A percentile compares a stretch with the other conserved stretches of the same genome.
Evolutionary conservation across 2,888 invertebrate genomes (phyloP).

Genomic region (Strigamia maritima): DNA sequence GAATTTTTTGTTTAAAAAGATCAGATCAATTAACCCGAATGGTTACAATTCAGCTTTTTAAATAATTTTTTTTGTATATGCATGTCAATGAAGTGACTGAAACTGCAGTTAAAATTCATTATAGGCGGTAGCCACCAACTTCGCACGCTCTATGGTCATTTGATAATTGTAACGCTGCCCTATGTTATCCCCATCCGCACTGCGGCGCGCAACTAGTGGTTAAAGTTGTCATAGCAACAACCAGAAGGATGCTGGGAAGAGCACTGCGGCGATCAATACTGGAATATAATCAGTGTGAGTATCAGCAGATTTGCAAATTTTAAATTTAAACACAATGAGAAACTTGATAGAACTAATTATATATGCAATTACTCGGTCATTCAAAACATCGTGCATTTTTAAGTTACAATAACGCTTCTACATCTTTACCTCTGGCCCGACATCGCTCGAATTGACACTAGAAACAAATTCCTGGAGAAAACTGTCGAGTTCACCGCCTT

Average conservation of each 20-base stretch:
- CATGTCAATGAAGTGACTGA: too few relatives aligned
- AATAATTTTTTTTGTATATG: too few relatives aligned
- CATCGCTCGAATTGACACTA: slow-evolving; percentile 79
- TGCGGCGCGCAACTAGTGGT: slow-evolving; percentile 19
- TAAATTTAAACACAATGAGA: background rate
- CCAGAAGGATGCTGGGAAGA: slow-evolving; percentile 13
- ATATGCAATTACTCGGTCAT: background rate
- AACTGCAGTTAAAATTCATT: too few relatives aligned
- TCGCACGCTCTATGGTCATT: too few relatives aligned
- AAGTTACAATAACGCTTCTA: background rate
- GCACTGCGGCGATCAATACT: slow-evolving; percentile 13
- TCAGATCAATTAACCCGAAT: too few relatives aligned
- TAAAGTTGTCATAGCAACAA: slow-evolving; percentile 16
- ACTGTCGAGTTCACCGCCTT: slow-evolving; percentile 86
- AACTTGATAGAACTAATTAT: background rate
- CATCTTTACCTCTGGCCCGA: slow-evolving; percentile 83
- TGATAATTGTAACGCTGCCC: background rate
- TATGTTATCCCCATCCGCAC: background rate
- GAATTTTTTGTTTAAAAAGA: too few relatives aligned
- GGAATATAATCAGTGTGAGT: background rate
- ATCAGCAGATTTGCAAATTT: background rate
- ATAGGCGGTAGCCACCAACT: too few relatives aligned
- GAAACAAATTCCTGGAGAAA: slow-evolving; percentile 87
- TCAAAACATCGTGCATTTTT: background rate
- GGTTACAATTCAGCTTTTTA: too few relatives aligned